Base-by-base conservation (phyloP, 2,888 invertebrate genomes). In the Xestia rhomboidea region DNA sequence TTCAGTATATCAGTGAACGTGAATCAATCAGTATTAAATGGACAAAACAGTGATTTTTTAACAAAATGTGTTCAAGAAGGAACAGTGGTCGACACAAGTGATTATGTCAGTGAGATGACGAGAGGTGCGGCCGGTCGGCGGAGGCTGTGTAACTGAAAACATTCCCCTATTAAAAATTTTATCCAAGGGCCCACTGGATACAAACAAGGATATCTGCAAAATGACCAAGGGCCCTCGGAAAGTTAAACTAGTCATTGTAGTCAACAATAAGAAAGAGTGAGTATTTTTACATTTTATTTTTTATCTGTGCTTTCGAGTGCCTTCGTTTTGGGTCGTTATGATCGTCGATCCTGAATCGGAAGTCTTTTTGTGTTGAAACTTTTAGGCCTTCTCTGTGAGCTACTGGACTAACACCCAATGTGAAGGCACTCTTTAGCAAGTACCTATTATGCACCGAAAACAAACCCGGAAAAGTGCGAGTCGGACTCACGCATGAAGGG, bases 181-280 rank as follows among this genome's bases (percentile, higher is more conserved):
- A 89, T 94, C 93, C 95, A 93, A 95, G 96, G 96, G 96, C 96
- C 96, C 96, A 87, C 88, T 90, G 93, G 95, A 95, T 88, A 92
- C 89, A 81, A 93, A 94, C 93, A 95, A 95, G 93, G 96, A 95
- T 91, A 91, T 93, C 91, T 96, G 96, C 97, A 97, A 95, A 95
- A 97, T 97, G 97, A 97, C 97, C 92, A 97, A 97, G 96, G 97
- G 97, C 96, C 97, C 97, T 95, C 95, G 97, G 94, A 97, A 97
- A 94, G 97, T 97, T 91, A 97, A 97, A 88, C 96, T 97, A 95
- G 97, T 97, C 96, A 97, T 97, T 96, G 97, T 97, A 94, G 97
- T 97, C 94, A 97, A 97, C 96, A 97, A 97, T 95, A 97, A 97
- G 93, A 97, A 97, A 94, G 97, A 97, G 97, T 97, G 87, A 97